Percentiles rank a stretch among this genome's conserved stretches.
phyloP scores from a whole-genome alignment of 2,888 invertebrate species.

The Drosophila kanekoi region DNA sequence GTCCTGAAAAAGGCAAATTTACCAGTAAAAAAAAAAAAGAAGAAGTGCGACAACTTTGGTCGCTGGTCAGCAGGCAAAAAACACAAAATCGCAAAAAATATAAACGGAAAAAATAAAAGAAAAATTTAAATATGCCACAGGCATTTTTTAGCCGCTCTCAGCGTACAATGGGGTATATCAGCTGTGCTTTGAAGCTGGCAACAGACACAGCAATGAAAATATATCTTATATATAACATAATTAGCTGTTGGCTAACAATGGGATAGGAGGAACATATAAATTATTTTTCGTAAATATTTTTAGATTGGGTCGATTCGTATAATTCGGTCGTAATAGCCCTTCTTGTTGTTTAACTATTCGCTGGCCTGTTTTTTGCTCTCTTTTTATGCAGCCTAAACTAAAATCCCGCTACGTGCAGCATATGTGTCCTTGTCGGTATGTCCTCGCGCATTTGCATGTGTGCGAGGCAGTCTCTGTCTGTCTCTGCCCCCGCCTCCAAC shows the following conservation, averaged over 20 bases:
- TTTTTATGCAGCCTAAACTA: constrained; percentile 51
- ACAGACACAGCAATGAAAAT: not conserved
- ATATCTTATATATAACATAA: too few relatives aligned
- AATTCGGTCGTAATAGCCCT: not conserved
- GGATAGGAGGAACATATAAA: too few relatives aligned
- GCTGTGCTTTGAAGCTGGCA: not conserved
- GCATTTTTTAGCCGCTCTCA: constrained; percentile 39
- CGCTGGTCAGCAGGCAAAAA: constrained; percentile 56
- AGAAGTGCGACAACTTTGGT: constrained; percentile 60
- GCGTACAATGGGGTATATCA: constrained; percentile 25
- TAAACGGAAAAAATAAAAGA: constrained; percentile 8
- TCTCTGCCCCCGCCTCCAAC: constrained; percentile 10
- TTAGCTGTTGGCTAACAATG: too few relatives aligned
- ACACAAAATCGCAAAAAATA: constrained; percentile 23
- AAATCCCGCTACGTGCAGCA: constrained; percentile 65
- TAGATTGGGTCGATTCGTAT: not conserved
- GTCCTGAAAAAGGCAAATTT: constrained; percentile 67
- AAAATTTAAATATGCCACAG: constrained; percentile 59
- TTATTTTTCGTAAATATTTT: not conserved
- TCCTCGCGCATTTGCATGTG: constrained; percentile 65
- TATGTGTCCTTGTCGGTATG: constrained; percentile 57
- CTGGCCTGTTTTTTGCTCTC: not conserved
- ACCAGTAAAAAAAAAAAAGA: constrained; percentile 54
- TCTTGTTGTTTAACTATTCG: not conserved
- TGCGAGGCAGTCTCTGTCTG: constrained; percentile 8